Evolutionary conservation across 2,888 invertebrate genomes (phyloP).

Genomic region (Oasisia sp.): DNA sequence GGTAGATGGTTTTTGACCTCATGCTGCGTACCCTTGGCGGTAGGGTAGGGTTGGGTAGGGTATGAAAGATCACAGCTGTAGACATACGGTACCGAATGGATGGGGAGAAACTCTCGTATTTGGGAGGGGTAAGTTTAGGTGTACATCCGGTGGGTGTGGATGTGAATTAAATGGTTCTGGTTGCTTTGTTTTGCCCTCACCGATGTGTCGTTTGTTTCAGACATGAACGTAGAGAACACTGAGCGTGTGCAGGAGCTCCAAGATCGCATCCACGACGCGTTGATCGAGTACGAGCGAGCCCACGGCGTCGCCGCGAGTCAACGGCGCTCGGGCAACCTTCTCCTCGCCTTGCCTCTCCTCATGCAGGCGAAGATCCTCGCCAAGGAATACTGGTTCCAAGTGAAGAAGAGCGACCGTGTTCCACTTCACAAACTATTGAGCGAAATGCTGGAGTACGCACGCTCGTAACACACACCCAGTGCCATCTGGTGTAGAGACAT

Average conservation of each 20-base stretch:
- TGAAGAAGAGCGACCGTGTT: conserved; percentile 87
- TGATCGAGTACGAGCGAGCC: conserved; percentile 85
- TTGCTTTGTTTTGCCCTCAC: background rate
- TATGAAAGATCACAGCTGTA: too few relatives aligned
- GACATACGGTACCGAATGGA: background rate
- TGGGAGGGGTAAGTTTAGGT: background rate
- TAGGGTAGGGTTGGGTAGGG: too few relatives aligned
- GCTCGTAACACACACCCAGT: background rate
- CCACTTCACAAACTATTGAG: conserved; percentile 96
- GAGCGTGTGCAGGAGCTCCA: conserved; percentile 86
- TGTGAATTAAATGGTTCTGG: background rate
- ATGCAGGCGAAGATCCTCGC: conserved; percentile 90
- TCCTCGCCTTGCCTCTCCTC: conserved; percentile 87
- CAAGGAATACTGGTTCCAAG: conserved; percentile 88
- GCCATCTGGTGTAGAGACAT: background rate
- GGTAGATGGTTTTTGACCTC: too few relatives aligned
- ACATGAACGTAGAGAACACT: conserved; percentile 89
- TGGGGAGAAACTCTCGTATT: background rate
- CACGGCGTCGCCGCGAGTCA: conserved; percentile 72
- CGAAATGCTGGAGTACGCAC: conserved; percentile 86
- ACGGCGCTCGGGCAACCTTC: conserved; percentile 79
- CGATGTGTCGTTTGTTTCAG: conserved; percentile 69
- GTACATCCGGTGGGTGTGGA: background rate
- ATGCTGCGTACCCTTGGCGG: too few relatives aligned
- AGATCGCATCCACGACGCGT: conserved; percentile 85